Conservation (phyloP, 2,113 vertebrate genomes). For the Ellobius talpinus region DNA sequence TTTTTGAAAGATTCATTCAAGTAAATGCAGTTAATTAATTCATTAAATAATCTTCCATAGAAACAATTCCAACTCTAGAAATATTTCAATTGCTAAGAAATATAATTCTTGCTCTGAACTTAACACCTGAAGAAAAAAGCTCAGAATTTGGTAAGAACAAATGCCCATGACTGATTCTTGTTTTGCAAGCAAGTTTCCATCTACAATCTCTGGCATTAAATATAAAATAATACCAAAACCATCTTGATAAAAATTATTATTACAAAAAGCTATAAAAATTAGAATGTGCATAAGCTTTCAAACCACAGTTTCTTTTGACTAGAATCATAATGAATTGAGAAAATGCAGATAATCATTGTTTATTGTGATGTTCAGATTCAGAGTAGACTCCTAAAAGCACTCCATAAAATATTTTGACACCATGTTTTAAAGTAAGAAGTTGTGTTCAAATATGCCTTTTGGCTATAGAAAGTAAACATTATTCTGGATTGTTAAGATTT, state of each 20-base stretch:
- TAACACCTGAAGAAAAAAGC: neutral
- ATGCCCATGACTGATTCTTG: neutral
- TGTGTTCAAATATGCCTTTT: neutral
- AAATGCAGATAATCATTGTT: neutral
- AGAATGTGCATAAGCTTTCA: neutral
- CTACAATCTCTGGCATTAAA: neutral
- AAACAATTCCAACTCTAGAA: neutral
- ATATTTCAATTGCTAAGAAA: neutral
- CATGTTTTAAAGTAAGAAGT: constrained; percentile 45
- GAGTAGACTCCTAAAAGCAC: neutral
- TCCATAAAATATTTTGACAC: neutral
- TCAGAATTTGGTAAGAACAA: neutral
- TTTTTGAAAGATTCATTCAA: neutral
- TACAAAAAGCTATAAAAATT: neutral
- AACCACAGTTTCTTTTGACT: neutral
- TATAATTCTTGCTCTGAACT: neutral
- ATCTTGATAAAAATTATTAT: neutral
- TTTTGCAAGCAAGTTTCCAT: neutral
- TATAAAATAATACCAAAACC: neutral
- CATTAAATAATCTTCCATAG: neutral
- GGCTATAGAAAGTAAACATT: neutral
- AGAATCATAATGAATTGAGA: neutral
- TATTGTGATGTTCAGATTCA: neutral
- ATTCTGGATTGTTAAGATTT: neutral
- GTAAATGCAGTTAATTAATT: neutral